Evolutionary conservation across 2,797 vertebrate species (phyloP), one percentile per base, ranked within the genome.

Genomic region (Bryconaethiops microstoma): DNA sequence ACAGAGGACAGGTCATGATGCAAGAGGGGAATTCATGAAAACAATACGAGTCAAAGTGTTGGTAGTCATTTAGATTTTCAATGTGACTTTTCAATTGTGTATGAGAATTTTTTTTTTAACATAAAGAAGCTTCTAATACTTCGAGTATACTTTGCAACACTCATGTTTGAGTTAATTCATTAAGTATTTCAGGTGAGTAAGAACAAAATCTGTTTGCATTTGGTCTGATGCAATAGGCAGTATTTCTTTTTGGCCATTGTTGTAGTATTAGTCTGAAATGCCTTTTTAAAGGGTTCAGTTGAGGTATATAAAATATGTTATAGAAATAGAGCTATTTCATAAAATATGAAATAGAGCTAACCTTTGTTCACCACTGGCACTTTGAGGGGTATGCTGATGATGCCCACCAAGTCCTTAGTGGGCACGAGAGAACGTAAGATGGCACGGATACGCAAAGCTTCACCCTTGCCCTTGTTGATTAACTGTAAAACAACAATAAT

Each of bases 401-500:
- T 93, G 40, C 98, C 98, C 83, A 99, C 97, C 87, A 99, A 93
- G 90, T 99, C 98, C 81, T 94, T 93, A 0, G 96, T 99, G 81
- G 98, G 98, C 55, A 99, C 98, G 82, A 99, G 91, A 68, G 98
- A 99, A 78, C 97, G 97, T 85, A 99, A 93, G 88, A 99, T 99
- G 86, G 98, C 97, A 69, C 98, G 93, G 87, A 99, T 99, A 85
- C 98, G 94, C 89, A 99, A 93, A 48, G 98, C 98, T 90, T 99
- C 98, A 7, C 98, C 98, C 92, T 99, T 99, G 76, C 98, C 98
- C 40, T 96, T 96, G 87, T 98, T 97, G 90, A 99, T 99, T 67
- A 99, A 95, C 98, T 99, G 91, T 40, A 71, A 90, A 86, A 84
- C 17, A 88, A 13, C 72, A 79, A 25, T 50, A 42, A 77, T 10